Base-by-base conservation (phyloP, 2,888 invertebrate genomes). In the Pyrocoelia pectoralis region DNA sequence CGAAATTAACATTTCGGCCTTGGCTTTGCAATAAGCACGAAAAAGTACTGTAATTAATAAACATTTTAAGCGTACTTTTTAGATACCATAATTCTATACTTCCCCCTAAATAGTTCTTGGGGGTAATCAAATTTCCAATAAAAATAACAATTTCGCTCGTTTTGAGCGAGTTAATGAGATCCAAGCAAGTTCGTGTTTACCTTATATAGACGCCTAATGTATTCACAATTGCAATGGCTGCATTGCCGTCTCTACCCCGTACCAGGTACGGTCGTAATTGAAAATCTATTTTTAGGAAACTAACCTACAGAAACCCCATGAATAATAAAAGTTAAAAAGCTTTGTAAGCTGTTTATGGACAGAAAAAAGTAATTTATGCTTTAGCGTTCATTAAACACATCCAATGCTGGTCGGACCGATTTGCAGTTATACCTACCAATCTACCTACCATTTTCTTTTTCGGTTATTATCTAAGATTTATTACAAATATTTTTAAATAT, bases 111-210 rank as follows among this genome's bases (percentile, higher is more conserved):
- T n/a, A n/a, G 33, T 33, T 33, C n/a, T 33, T 33, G 2, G 33
- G n/a, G 10, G 46, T 52, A 60, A 59, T 50, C 52, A 54, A 53
- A 51, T 55, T 56, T 59, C 60, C 60, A 64, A 60, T 64, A 64
- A 60, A 64, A 64, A 64, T 64, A 56, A 41, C 64, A 60, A 59
- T 64, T 64, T 52, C 51, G 48, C 60, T 60, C 59, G 63, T 60
- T 56, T 60, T 54, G 57, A 61, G 61, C 61, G 61, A 68, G 67
- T 65, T 69, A 69, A 69, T 67, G 69, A 69, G 67, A 66, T 64
- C 63, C 67, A 64, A 63, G 67, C 64, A 63, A 67, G 67, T 69
- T 68, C 70, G 70, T 71, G 71, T 70, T 72, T 69, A 68, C 70
- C 70, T 72, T 71, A 71, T 69, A 68, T 67, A 66, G 68, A 57